These are phyloP conservation scores for Hippocampus kuda DNA, from an alignment of 2,797 vertebrate species.

Conservation along the genomic window DNA sequence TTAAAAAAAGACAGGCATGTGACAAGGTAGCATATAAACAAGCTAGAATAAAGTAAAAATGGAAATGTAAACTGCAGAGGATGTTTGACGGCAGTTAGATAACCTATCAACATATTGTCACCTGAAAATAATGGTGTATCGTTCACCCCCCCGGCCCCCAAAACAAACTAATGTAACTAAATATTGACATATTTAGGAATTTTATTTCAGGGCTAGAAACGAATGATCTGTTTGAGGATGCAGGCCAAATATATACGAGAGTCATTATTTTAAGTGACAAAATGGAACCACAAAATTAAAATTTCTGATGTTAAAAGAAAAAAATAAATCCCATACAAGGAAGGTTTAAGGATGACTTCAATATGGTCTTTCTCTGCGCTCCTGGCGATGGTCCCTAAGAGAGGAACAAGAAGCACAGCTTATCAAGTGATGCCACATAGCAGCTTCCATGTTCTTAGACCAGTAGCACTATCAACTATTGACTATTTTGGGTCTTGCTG, in stretches of 20 bases:
- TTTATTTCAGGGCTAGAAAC: too few species aligned
- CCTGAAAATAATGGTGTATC: too few species aligned
- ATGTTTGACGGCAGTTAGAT: neutral
- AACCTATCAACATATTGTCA: neutral
- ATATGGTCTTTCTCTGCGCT: constrained; percentile 89
- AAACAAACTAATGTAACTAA: too few species aligned
- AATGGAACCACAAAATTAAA: constrained; percentile 98
- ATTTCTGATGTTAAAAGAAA: constrained; percentile 73
- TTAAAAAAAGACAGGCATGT: constrained; percentile 57
- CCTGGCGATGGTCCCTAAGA: constrained; percentile 86
- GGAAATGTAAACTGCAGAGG: neutral
- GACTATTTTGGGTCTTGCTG: neutral
- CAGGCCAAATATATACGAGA: constrained; percentile 7
- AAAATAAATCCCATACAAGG: constrained; percentile 74
- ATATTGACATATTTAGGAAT: too few species aligned
- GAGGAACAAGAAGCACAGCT: neutral
- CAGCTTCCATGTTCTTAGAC: neutral
- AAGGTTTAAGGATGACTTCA: constrained; percentile 59
- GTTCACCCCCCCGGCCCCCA: too few species aligned
- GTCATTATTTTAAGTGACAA: constrained; percentile 7
- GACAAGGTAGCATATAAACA: constrained; percentile 50
- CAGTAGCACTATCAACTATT: neutral
- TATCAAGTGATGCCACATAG: neutral
- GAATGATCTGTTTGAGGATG: too few species aligned
- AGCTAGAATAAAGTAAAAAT: constrained; percentile 39